Evolutionary conservation across 2,113 vertebrate genomes (phyloP).

Genomic region (Colaptes auratus): DNA sequence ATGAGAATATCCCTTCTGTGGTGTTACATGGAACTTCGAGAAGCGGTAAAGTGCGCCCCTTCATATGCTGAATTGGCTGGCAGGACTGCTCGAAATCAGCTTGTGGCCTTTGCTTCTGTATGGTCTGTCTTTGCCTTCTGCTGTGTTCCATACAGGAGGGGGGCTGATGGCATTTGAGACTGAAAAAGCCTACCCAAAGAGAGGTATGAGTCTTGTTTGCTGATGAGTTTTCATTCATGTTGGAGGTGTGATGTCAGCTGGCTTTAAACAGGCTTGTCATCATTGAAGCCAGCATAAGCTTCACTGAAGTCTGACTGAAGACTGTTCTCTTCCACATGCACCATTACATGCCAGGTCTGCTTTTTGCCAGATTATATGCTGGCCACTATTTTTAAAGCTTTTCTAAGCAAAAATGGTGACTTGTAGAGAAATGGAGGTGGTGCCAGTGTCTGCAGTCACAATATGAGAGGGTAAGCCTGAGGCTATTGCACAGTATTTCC

Average conservation of each 20-base stretch:
- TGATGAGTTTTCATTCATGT: not conserved
- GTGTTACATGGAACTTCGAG: not conserved
- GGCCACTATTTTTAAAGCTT: not conserved
- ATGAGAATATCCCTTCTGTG: not conserved
- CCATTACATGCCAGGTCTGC: not conserved
- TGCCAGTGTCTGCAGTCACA: not conserved
- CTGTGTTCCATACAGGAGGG: not conserved
- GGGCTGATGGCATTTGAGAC: not conserved
- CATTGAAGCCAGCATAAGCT: not conserved
- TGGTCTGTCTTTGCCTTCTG: not conserved
- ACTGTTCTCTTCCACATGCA: accelerated
- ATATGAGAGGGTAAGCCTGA: not conserved
- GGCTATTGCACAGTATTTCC: not conserved
- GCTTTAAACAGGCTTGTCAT: not conserved
- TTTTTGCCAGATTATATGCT: not conserved
- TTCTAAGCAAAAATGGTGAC: not conserved
- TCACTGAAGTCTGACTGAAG: not conserved
- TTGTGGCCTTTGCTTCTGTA: not conserved
- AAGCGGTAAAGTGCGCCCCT: not conserved
- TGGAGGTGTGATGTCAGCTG: not conserved
- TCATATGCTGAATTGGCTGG: not conserved
- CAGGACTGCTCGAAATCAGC: not conserved
- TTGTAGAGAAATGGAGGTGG: not conserved
- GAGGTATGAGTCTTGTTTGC: not conserved
- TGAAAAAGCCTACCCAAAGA: not conserved